These are phyloP conservation scores for Phataginus tricuspis DNA, from an alignment of 2,797 vertebrate species.

Conservation along the genomic window DNA sequence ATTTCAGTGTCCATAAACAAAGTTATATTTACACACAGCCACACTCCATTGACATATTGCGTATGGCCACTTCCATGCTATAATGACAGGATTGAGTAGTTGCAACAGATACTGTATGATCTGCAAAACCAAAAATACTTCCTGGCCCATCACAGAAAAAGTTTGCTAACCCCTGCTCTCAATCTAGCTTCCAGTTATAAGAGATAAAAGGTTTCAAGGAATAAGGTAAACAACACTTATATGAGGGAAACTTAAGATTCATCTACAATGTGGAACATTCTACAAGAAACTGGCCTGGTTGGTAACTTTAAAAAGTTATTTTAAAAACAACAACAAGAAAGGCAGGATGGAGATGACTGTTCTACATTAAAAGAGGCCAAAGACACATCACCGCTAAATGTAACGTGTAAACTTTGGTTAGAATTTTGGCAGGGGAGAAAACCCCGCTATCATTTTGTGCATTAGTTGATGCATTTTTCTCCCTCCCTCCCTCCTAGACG, in stretches of 20 bases:
- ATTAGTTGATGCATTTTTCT: neutral
- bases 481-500: neutral
- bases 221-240: neutral
- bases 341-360: neutral
- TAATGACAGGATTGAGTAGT: neutral
- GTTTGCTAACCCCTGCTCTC: neutral
- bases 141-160: slow-evolving; percentile 38
- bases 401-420: neutral
- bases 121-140: slow-evolving; percentile 53
- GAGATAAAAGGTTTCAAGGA: neutral
- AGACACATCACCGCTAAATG: neutral
- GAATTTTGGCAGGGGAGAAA: neutral
- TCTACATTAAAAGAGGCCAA: neutral
- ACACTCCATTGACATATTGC: neutral
- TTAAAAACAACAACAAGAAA: neutral
- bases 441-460: neutral
- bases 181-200: neutral
- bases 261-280: neutral
- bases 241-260: neutral
- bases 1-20: slow-evolving; percentile 44
- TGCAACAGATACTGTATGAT: neutral
- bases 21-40: neutral
- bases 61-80: neutral
- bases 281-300: neutral
- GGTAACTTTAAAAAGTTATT: neutral